These are phyloP conservation scores for Drosophila multiciliata DNA, from an alignment of 2,888 invertebrate genomes.

Conservation along the genomic window DNA sequence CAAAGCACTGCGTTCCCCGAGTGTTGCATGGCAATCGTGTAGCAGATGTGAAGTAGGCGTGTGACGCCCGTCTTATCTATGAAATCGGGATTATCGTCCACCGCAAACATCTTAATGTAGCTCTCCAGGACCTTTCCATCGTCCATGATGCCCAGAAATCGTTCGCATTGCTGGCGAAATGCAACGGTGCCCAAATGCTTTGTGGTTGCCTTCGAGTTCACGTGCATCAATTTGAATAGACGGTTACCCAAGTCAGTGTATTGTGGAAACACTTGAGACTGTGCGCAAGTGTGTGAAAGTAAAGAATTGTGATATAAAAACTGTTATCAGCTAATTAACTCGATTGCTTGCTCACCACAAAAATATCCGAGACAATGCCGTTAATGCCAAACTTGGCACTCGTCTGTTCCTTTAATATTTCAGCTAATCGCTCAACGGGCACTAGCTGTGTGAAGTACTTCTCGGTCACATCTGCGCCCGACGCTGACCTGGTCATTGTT, in stretches of 20 bases:
- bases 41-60: conserved; percentile 89
- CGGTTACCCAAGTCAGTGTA: conserved; percentile 90
- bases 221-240: conserved; percentile 88
- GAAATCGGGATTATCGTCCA: conserved; percentile 86
- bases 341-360: conserved; percentile 80
- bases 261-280: conserved; percentile 92
- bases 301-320: conserved; percentile 38
- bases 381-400: conserved; percentile 89
- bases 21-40: conserved; percentile 92
- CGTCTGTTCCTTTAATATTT: conserved; percentile 89
- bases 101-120: conserved; percentile 89
- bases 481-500: conserved; percentile 87
- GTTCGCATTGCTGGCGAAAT: conserved; percentile 91
- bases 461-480: conserved; percentile 89
- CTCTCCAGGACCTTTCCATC: conserved; percentile 88
- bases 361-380: conserved; percentile 88
- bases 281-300: conserved; percentile 40
- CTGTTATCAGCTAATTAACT: conserved; percentile 54
- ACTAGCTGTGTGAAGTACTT: conserved; percentile 88
- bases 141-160: conserved; percentile 87
- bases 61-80: conserved; percentile 89
- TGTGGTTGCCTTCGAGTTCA: conserved; percentile 87
- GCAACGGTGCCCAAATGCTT: conserved; percentile 87
- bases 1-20: conserved; percentile 88
- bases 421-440: conserved; percentile 91